Evolutionary conservation across 1,140 invertebrate genomes (phyloP), one percentile per base, ranked within the genome.

Genomic region (Drosophila santomea): DNA sequence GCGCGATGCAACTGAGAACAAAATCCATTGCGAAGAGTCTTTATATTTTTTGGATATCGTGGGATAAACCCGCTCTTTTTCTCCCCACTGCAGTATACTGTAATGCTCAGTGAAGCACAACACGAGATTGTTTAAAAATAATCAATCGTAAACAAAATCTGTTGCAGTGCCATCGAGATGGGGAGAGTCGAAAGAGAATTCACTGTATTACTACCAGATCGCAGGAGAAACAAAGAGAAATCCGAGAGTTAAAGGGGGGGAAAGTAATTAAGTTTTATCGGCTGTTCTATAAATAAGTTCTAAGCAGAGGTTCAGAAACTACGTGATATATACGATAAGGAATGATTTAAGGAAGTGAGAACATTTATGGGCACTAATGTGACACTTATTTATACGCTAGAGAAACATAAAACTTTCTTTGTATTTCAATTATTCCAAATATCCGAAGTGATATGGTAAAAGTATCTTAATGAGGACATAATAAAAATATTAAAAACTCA

Each of bases 1-100:
- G 20, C 85, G 58, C 60, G 75, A 84, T 89, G 84, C 84, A 89
- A 89, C 84, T 89, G 80, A 89, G 44, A n/a, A 71, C 57, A 35
- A 48, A 47, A 63, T 71, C 50, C 52, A 64, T 14, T 41, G 57
- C 71, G 60, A 48, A 50, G 64, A 75, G 39, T 79, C 78, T 83
- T 88, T 86, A 32, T 86, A 86, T 86, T 82, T 86, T 86, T 73
- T 83, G 83, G 75, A 32, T 56, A 20, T 72, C 68, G 20, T 45
- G 60, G 44, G 64, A 74, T 62, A 64, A 52, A 44, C 61, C 35
- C 51, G 32, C 36, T 38, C 44, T 12, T 15, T 44, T 15, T 44
- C 47, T 54, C 45, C 45, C 60, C 25, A 41, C 3, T 52, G 38
- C 60, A 41, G 52, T 79, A 67, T 63, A 59, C 39, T 57, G 60